phyloP scores from a whole-genome alignment of 2,797 vertebrate genomes.

The Lateolabrax maculatus region DNA sequence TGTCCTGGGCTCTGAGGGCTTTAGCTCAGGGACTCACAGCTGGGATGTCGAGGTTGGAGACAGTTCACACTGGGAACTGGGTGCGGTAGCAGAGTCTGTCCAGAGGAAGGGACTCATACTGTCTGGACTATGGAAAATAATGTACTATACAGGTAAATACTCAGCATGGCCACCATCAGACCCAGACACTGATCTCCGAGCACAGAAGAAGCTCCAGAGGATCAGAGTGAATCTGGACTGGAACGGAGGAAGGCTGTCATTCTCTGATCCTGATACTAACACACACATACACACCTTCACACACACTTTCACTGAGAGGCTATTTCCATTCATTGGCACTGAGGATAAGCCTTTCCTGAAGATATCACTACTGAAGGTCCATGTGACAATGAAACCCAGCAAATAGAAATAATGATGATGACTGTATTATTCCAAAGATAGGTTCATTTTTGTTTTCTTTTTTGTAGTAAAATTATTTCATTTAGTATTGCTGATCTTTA shows the following conservation, averaged over 20 bases:
- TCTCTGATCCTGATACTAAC: background rate
- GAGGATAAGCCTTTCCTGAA: background rate
- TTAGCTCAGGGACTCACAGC: background rate
- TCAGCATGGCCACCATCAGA: background rate
- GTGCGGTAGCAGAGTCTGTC: background rate
- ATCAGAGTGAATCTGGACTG: background rate
- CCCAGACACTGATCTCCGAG: fast-evolving
- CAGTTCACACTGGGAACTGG: background rate
- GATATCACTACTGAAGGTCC: background rate
- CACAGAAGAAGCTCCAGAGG: background rate
- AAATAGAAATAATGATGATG: background rate
- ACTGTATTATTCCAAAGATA: too few species aligned
- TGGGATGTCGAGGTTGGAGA: background rate
- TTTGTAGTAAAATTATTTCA: too few species aligned
- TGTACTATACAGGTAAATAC: background rate
- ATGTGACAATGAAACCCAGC: background rate
- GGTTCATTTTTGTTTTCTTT: too few species aligned
- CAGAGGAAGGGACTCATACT: background rate
- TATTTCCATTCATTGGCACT: background rate
- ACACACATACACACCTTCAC: too few species aligned
- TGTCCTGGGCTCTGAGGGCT: background rate
- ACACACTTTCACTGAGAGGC: background rate
- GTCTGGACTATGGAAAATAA: background rate
- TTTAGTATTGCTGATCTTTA: too few species aligned
- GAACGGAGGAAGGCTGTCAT: background rate